Percentiles rank a stretch among this genome's conserved stretches.
Conservation (phyloP, 2,113 vertebrate species). For the Coturnix japonica region DNA sequence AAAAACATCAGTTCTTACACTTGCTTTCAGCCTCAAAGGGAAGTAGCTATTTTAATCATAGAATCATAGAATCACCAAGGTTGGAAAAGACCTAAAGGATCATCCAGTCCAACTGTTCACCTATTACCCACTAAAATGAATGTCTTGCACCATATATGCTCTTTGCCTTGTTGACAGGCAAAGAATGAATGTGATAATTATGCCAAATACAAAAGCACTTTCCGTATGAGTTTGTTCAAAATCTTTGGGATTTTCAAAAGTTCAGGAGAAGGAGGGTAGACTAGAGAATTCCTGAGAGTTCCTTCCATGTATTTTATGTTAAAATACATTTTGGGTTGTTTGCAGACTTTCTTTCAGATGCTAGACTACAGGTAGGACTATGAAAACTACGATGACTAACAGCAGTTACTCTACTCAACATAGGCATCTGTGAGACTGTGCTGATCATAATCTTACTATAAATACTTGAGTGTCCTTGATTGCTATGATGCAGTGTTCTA, state of each 20-base stretch:
- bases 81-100: too few relatives aligned
- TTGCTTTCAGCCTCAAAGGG: background rate
- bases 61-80: too few relatives aligned
- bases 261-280: background rate
- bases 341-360: background rate
- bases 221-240: background rate
- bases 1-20: background rate
- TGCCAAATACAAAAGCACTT: background rate
- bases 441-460: background rate
- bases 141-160: accelerated
- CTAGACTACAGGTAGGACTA: background rate
- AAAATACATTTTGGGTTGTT: background rate
- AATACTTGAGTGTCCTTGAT: background rate
- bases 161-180: background rate
- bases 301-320: background rate
- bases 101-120: too few relatives aligned
- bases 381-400: background rate
- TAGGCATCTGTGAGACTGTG: background rate
- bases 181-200: background rate
- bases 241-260: background rate
- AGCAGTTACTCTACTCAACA: background rate
- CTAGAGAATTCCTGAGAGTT: background rate
- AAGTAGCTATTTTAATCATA: background rate
- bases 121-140: background rate
- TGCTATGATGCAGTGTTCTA: background rate